Base-by-base conservation (phyloP, 2,888 invertebrate species). In the Mesorhabditis spiculigera region DNA sequence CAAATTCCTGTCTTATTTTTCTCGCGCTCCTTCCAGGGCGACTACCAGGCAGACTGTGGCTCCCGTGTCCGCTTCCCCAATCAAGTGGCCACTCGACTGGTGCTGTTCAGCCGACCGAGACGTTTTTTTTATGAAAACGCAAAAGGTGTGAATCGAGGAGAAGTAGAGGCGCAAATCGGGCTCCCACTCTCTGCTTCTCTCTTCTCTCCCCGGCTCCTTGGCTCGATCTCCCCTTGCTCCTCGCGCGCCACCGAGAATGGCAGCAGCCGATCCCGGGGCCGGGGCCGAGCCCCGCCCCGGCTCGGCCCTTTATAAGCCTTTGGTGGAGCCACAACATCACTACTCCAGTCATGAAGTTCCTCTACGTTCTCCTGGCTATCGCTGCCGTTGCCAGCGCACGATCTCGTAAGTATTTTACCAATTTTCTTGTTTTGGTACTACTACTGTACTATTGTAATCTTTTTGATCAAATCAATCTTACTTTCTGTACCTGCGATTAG, bases 381-480 rank as follows among this genome's bases (percentile, higher is more conserved):
- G n/a, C 58, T 50, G 58, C 58, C 58, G 58, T 50, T 50, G 58
- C 58, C 10, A 50, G 58, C 58, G 58, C 10, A 50, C 58, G 58
- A 50, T 50, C 8, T n/a, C 58, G 58, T 50, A 50, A 50, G 58
- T 50, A 10, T n/a, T 50, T 50, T n/a, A 50, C n/a, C n/a, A 50
- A 2, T 50, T 50, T 50, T 50, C 58, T 13, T 50, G 8, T 50
- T 13, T 50, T 50, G 58, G 10, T 50, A 2, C 8, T 50, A 50
- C 58, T 50, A 50, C 10, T n/a, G n/a, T 13, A 50, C 58, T 50
- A 13, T 10, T 10, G 10, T 50, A n/a, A 13, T 50, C 58, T 50
- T n/a, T 50, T 13, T n/a, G 58, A 13, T 50, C n/a, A 50, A 50
- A 2, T 50, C n/a, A 13, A 50, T 50, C 58, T 50, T 50, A 50